phyloP scores from a whole-genome alignment of 92 coral and sea anemone genomes.

The Phenganax stokvisi region DNA sequence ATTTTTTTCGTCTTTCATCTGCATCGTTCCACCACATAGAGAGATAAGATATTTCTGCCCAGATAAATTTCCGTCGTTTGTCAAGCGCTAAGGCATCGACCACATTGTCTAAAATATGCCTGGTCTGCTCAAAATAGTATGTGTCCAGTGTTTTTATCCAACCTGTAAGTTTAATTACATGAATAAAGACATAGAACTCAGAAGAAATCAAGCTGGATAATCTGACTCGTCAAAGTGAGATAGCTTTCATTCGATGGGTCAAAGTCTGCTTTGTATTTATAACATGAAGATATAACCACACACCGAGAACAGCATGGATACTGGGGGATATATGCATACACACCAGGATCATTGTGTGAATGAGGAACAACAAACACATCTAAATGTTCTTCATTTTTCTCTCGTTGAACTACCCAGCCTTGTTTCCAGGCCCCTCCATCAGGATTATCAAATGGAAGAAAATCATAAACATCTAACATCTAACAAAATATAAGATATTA shows the following conservation, averaged over 20 bases:
- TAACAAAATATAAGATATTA: constrained; percentile 17
- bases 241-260: neutral
- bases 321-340: neutral
- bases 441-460: constrained; percentile 87
- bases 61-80: constrained; percentile 74
- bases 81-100: constrained; percentile 78
- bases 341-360: constrained; percentile 99
- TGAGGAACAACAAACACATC: constrained; percentile 96
- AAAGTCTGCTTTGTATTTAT: neutral
- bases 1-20: constrained; percentile 63
- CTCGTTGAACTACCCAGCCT: constrained; percentile 82
- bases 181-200: neutral
- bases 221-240: neutral
- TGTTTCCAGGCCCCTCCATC: constrained; percentile 99
- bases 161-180: constrained; percentile 45
- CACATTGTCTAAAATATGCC: constrained; percentile 78
- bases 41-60: constrained; percentile 97
- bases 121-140: constrained; percentile 79
- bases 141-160: constrained; percentile 92
- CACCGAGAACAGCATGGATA: neutral
- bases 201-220: neutral
- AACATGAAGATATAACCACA: neutral
- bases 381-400: constrained; percentile 52
- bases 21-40: constrained; percentile 96
- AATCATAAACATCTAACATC: constrained; percentile 94